Evolutionary conservation across 2,113 vertebrate species (phyloP).

Genomic region (Arenaria interpres): DNA sequence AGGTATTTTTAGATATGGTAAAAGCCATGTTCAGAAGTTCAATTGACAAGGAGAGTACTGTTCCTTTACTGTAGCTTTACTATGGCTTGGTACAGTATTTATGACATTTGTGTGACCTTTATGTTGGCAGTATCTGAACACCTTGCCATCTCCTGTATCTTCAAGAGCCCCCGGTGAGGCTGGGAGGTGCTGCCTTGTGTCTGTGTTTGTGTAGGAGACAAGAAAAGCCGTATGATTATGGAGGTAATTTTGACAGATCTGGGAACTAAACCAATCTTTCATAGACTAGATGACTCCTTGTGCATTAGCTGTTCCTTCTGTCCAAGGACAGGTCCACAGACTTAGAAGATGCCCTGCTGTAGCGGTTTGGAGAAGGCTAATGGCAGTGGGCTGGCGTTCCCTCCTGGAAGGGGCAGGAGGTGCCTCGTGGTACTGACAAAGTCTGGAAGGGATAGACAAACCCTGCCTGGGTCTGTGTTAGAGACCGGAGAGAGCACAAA

Average conservation of each 20-base stretch:
- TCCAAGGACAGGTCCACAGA: not conserved
- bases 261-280: not conserved
- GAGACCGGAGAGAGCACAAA: not conserved
- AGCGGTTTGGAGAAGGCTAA: not conserved
- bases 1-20: not conserved
- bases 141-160: not conserved
- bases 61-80: not conserved
- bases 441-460: not conserved
- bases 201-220: accelerated
- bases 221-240: accelerated
- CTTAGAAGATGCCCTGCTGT: not conserved
- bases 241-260: not conserved
- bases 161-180: not conserved
- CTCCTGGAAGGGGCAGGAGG: not conserved
- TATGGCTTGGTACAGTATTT: accelerated
- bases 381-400: not conserved
- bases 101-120: not conserved
- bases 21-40: not conserved
- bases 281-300: too few relatives aligned
- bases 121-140: not conserved
- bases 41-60: not conserved
- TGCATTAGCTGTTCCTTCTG: not conserved
- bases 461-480: not conserved
- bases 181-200: not conserved
- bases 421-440: not conserved